Evolutionary conservation across 64 coral and sea anemone species (phyloP), one percentile per base, ranked within the genome.

Genomic region (Montipora sp.): DNA sequence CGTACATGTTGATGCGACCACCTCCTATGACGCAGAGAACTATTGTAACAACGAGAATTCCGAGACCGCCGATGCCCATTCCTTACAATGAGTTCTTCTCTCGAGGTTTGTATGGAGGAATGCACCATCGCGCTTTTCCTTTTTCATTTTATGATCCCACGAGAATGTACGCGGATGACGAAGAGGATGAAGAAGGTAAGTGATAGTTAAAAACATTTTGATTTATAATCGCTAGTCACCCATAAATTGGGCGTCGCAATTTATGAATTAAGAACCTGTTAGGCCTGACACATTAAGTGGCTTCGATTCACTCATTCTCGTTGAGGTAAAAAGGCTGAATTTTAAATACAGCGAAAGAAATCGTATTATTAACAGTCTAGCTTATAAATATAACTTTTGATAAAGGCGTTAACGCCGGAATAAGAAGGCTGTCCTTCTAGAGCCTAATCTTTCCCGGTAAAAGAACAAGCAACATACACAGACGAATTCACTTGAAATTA

Each of bases 1-100:
- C 98, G 3, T 96, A 94, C 44, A 96, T 99, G 92, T 92, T 96
- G 48, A 99, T 99, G 89, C 85, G 92, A 75, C 98, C 98, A 7
- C 92, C 94, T 5, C 98, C 98, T 2, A 93, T 99, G 94, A 99
- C 98, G 18, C 98, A 99, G 80, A 92, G 93, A 90, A 99, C 98
- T 0, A 95, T 99, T 8, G 98, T 99, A 1, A 99, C 98, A 18
- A 99, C 98, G 16, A 94, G 96, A 79, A 99, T 99, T 61, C 98
- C 98, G 12, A 74, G 98, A 18, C 94, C 98, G 3, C 98, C 98
- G 22, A 57, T 99, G 53, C 81, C 92, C 1, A 75, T 99, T 20
- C 98, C 98, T 3, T 99, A 96, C 61, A 96, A 96, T 10, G 78
- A 92, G 7, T 77, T 93, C 55, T 23, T 96, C 7, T 3, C 72